phyloP scores from a whole-genome alignment of 2,113 vertebrate genomes.

The rat (Rattus norvegicus) region DNA sequence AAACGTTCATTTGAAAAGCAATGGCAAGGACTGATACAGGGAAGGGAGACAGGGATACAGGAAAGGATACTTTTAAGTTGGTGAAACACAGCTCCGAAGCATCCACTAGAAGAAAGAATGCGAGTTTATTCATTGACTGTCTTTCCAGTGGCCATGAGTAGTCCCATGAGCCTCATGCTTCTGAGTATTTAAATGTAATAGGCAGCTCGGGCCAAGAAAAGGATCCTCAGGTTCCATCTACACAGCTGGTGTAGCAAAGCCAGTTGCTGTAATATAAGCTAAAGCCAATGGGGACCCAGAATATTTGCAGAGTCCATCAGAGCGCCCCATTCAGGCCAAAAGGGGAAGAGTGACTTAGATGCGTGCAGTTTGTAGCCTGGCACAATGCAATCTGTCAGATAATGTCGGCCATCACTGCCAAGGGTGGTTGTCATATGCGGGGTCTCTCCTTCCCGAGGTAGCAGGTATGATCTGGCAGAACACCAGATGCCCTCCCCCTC shows the following conservation, averaged over 20 bases:
- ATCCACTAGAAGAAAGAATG: background rate
- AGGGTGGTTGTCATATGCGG: background rate
- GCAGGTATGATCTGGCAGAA: background rate
- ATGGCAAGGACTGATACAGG: background rate
- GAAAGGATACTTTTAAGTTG: background rate
- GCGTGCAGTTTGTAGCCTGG: background rate
- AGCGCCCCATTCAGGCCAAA: background rate
- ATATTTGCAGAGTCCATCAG: background rate
- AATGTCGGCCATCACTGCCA: background rate
- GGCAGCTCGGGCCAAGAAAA: background rate
- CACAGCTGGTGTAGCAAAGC: background rate
- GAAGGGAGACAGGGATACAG: background rate
- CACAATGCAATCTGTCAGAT: background rate
- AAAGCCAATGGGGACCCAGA: background rate
- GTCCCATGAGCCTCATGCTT: background rate
- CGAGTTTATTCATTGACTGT: background rate
- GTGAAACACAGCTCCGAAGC: background rate
- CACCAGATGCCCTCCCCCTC: background rate
- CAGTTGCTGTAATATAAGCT: background rate
- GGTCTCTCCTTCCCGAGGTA: background rate
- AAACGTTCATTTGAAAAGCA: background rate
- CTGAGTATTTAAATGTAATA: background rate
- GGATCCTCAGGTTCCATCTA: background rate
- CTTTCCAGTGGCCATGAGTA: background rate
- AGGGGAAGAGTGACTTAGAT: background rate